Percentiles rank a stretch among this genome's conserved stretches.
These are phyloP conservation scores for Chrysolina haemoptera DNA, from an alignment of 2,888 invertebrate species.

Conservation along the genomic window DNA sequence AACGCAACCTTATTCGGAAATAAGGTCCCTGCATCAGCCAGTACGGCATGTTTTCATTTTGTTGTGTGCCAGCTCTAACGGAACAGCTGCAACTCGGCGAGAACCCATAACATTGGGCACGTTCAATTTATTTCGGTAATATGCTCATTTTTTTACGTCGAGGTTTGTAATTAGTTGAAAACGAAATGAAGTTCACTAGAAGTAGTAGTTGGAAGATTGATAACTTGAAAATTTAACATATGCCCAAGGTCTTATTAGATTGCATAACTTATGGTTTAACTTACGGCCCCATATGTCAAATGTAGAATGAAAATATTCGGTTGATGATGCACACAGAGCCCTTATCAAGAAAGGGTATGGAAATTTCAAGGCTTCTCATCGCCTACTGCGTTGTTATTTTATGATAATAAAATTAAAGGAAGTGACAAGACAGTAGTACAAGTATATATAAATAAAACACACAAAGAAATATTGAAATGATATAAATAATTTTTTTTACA, in stretches of 20 bases:
- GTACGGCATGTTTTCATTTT: constrained; percentile 31
- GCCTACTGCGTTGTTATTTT: too few relatives aligned
- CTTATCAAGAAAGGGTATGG: too few relatives aligned
- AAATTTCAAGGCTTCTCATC: too few relatives aligned
- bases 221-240: background rate
- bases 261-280: background rate
- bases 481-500: too few relatives aligned
- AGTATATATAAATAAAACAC: too few relatives aligned
- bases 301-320: background rate
- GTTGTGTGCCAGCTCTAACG: constrained; percentile 8
- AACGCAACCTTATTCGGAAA: constrained; percentile 38
- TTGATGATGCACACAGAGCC: background rate
- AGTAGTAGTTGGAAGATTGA: constrained; percentile 1
- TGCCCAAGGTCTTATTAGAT: constrained; percentile 6
- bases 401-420: too few relatives aligned
- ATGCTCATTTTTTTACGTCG: constrained; percentile 8
- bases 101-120: constrained; percentile 11
- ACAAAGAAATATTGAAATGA: too few relatives aligned
- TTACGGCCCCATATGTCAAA: background rate
- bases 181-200: background rate
- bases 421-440: too few relatives aligned
- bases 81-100: constrained; percentile 35
- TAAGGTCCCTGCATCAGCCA: constrained; percentile 32
- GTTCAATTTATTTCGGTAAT: constrained; percentile 22
- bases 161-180: constrained; percentile 17